Percentiles rank a stretch among this genome's conserved stretches.
phyloP scores from a whole-genome alignment of 2,797 vertebrate genomes.

The Schizopygopsis malacanthus region DNA sequence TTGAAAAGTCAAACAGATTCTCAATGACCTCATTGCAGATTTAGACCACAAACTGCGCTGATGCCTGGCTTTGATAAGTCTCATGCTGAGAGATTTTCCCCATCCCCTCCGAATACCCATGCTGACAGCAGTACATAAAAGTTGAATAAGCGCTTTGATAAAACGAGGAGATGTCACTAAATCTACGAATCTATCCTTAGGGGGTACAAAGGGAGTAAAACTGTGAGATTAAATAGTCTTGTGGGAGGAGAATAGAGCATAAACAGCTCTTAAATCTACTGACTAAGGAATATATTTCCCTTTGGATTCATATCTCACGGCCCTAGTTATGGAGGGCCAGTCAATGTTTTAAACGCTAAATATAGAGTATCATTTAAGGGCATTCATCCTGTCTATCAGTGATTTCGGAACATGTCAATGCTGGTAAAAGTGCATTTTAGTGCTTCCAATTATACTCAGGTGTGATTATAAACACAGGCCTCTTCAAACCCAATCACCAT shows the following conservation, averaged over 20 bases:
- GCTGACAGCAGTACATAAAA: slow-evolving; percentile 60
- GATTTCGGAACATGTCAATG: slow-evolving; percentile 32
- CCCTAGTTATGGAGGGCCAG: slow-evolving; percentile 39
- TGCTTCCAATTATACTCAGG: slow-evolving; percentile 38
- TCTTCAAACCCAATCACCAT: slow-evolving; percentile 42
- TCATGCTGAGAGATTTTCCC: slow-evolving; percentile 37
- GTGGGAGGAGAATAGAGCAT: slow-evolving; percentile 53
- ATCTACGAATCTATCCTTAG: slow-evolving; percentile 57
- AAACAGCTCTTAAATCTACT: slow-evolving; percentile 60
- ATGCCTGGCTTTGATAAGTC: slow-evolving; percentile 54
- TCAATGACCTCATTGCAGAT: slow-evolving; percentile 44
- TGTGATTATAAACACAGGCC: slow-evolving; percentile 30
- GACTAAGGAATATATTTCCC: slow-evolving; percentile 56
- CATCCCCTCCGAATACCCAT: slow-evolving; percentile 33
- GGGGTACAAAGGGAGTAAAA: slow-evolving; percentile 45
- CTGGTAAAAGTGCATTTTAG: slow-evolving; percentile 12
- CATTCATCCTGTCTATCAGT: slow-evolving; percentile 4
- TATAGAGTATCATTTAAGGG: slow-evolving; percentile 12
- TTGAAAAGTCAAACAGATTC: slow-evolving; percentile 10
- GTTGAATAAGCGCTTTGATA: slow-evolving; percentile 63
- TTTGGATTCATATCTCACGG: slow-evolving; percentile 50
- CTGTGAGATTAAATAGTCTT: slow-evolving; percentile 57
- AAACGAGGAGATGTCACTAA: slow-evolving; percentile 62
- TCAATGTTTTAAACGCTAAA: slow-evolving; percentile 24
- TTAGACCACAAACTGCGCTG: slow-evolving; percentile 42